Base-by-base conservation (phyloP, 2,888 invertebrate genomes). In the Smittia aterrima region DNA sequence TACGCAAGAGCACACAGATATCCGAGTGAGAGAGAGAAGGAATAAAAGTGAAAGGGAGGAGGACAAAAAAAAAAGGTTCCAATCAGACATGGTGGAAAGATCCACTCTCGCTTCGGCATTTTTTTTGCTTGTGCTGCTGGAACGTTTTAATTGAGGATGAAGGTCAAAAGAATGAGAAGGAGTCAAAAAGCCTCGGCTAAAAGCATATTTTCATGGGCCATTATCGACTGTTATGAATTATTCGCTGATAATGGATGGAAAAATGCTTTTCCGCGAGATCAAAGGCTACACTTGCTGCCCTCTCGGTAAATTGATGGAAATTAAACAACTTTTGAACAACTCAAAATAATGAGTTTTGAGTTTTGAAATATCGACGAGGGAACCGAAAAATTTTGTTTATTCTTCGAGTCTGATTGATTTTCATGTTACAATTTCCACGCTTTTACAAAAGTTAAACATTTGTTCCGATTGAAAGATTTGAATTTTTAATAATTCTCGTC, bases 121-220 rank as follows among this genome's bases (percentile, higher is more conserved):
- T 58, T 47, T 47, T 58, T 20, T 7, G 20, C 9, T 13, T 47
- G 13, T 20, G 22, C 58, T 58, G 58, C 9, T 58, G 1, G 24
- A 64, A 64, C 64, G 24, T 64, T 64, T 64, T 64, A 64, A 64
- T 64, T 64, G 64, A 58, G 27, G 64, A 64, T 27, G 64, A 64
- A 64, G 64, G 64, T 64, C 64, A 64, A 27, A 64, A 9, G 58
- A 20, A 4, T 25, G 24, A 64, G 64, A 22, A 13, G 25, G 27
- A 9, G 11, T 64, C 13, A 27, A n/a, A 13, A 64, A 25, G 20
- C 25, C 2, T 6, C 1, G 1, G 1, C n/a, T 58, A 58, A 58
- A 20, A 58, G 58, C 58, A 58, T 58, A 58, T 58, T 58, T 58
- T 20, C 22, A n/a, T 16, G 58, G 58, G 18, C 18, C 64, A 25